Conservation (phyloP, 2,888 invertebrate species). For the Drosophila silvestris region DNA sequence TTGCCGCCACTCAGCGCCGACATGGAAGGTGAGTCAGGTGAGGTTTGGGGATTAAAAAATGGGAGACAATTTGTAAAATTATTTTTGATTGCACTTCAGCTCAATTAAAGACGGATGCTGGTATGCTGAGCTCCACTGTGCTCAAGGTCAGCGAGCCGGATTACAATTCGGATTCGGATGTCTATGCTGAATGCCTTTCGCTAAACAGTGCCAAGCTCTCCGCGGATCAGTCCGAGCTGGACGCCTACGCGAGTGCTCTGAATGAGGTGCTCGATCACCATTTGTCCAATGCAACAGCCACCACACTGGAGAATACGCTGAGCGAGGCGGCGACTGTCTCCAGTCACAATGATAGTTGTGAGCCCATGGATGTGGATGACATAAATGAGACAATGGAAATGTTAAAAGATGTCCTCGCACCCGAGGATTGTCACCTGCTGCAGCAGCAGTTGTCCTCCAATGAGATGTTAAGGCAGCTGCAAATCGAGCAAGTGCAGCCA, state of each 20-base stretch:
- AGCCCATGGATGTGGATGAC: conserved; percentile 82
- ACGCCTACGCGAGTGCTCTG: conserved; percentile 74
- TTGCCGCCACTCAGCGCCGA: conserved; percentile 59
- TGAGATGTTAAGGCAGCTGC: neutral
- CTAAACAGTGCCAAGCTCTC: conserved; percentile 49
- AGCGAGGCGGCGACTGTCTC: conserved; percentile 26
- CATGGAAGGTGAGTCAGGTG: conserved; percentile 61
- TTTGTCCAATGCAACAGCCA: conserved; percentile 48
- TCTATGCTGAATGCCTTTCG: conserved; percentile 82
- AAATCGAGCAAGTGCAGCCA: neutral
- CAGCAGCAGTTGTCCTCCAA: conserved; percentile 44
- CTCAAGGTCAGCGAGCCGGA: conserved; percentile 43
- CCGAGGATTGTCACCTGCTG: conserved; percentile 56
- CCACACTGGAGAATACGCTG: conserved; percentile 55
- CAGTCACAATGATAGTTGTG: conserved; percentile 58
- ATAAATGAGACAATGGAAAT: conserved; percentile 69
- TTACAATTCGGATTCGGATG: conserved; percentile 65
- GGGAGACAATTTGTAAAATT: neutral
- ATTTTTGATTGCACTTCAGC: conserved; percentile 24
- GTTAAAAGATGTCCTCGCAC: conserved; percentile 52
- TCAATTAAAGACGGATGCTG: conserved; percentile 33
- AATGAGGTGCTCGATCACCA: conserved; percentile 58
- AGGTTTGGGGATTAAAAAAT: neutral
- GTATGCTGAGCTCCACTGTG: conserved; percentile 25
- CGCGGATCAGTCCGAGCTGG: conserved; percentile 65